Evolutionary conservation across 2,888 invertebrate species (phyloP).

Genomic region (Brachypalpus laphriformis): DNA sequence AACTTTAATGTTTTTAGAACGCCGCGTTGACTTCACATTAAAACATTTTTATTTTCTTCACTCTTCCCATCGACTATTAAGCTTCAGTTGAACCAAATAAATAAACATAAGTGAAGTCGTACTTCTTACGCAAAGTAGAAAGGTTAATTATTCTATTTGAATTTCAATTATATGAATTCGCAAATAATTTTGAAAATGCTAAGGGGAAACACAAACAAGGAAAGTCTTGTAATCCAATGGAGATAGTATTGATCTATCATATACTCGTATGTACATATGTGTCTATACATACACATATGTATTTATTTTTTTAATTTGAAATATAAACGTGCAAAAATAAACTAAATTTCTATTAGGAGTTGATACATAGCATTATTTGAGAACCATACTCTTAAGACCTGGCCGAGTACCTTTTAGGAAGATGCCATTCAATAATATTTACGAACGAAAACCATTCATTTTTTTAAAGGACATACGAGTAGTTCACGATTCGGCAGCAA

Average conservation of each 20-base stretch:
- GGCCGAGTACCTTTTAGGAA: no score
- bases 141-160: slow-evolving; percentile 44
- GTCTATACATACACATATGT: no score
- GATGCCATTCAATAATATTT: no score
- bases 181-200: not conserved
- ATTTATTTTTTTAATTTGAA: not conserved
- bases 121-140: not conserved
- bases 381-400: no score
- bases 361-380: not conserved
- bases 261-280: no score
- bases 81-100: slow-evolving; percentile 7
- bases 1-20: not conserved
- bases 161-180: slow-evolving; percentile 22
- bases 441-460: no score
- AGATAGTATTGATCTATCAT: not conserved
- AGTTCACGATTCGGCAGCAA: no score
- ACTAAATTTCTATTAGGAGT: not conserved
- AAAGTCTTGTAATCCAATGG: not conserved
- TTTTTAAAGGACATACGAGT: no score
- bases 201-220: not conserved
- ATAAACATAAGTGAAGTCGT: slow-evolving; percentile 43
- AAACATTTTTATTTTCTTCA: not conserved
- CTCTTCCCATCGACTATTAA: not conserved
- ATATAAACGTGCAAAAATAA: not conserved
- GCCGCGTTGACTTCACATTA: not conserved